phyloP scores from a whole-genome alignment of 2,113 vertebrate genomes.

The Ammospiza nelsoni region DNA sequence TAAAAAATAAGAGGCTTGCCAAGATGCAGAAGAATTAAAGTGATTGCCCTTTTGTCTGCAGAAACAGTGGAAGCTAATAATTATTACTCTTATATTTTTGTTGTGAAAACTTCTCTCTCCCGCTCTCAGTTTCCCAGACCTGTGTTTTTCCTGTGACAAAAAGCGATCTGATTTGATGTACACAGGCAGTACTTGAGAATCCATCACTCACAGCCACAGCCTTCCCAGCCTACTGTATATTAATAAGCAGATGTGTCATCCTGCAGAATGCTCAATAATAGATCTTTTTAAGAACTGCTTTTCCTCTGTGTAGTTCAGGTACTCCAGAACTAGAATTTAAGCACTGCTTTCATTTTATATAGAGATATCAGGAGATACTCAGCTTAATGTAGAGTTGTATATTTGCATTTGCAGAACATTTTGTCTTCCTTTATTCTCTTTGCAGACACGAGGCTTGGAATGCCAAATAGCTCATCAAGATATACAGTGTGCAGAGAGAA shows the following conservation, averaged over 20 bases:
- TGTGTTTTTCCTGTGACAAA: conserved; percentile 5
- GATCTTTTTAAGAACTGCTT: conserved; percentile 31
- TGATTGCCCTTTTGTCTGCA: conserved; percentile 50
- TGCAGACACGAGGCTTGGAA: conserved; percentile 4
- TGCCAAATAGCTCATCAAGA: conserved; percentile 32
- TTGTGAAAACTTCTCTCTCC: conserved; percentile 19
- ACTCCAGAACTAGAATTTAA: conserved; percentile 44
- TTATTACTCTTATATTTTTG: background rate
- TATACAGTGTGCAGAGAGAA: background rate
- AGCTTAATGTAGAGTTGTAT: conserved; percentile 23
- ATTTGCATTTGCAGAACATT: conserved; percentile 60
- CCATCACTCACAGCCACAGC: conserved; percentile 26
- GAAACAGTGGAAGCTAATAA: conserved; percentile 30
- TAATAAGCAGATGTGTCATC: conserved; percentile 33
- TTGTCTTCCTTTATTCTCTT: conserved; percentile 56
- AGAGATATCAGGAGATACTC: conserved; percentile 43
- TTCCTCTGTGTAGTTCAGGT: conserved; percentile 28
- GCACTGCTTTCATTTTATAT: conserved; percentile 41
- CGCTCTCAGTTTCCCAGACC: background rate
- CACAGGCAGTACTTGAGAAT: conserved; percentile 13
- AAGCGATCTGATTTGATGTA: background rate
- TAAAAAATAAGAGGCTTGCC: conserved; percentile 33
- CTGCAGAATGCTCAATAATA: conserved; percentile 29
- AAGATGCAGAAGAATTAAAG: conserved; percentile 24
- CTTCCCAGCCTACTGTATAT: conserved; percentile 10